Base-by-base conservation (phyloP, 2,797 vertebrate species). In the Aldrovandia affinis region DNA sequence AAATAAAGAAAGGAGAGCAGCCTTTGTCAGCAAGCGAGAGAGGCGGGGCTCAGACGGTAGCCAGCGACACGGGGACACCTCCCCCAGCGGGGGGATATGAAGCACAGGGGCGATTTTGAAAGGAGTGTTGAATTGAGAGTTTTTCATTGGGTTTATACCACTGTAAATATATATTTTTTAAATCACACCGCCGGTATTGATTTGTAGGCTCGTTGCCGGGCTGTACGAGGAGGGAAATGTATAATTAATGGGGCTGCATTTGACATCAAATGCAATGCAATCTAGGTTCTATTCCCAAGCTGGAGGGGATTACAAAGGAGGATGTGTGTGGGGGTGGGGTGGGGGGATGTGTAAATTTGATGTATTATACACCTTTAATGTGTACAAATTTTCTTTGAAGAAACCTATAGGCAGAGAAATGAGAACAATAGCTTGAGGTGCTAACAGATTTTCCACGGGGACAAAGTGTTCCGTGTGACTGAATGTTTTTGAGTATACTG, bases 181-280 rank as follows among this genome's bases (percentile, higher is more conserved):
- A 84, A 75, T 81, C 33, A 78, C 63, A 81, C 80, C 39, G 55
- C 77, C 78, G 36, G n/a, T 86, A 85, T 86, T 78, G 84, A 88
- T 86, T 85, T 87, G 18, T 61, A 65, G 83, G 83, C 85, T 78
- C n/a, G 86, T 86, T 88, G 86, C 85, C 89, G 91, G 87, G 83
- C 84, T 87, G 84, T 88, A 84, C 84, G 91, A 90, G 88, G 91
- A 89, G n/a, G 90, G 85, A 93, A 88, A 92, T 93, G 90, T 85
- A 75, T 92, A 94, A 94, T 92, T 93, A 91, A 95, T 93, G 86
- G 88, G 90, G 88, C 85, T 89, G 89, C 86, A 86, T 91, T 91
- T 91, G 92, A 93, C 90, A 92, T 83, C 84, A 14, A 50, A 82
- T 90, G 89, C 89, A 93, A 91, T 92, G 89, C 92, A 89, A 94